Conservation (phyloP, 2,113 vertebrate genomes). For the Alexandromys fortis region DNA sequence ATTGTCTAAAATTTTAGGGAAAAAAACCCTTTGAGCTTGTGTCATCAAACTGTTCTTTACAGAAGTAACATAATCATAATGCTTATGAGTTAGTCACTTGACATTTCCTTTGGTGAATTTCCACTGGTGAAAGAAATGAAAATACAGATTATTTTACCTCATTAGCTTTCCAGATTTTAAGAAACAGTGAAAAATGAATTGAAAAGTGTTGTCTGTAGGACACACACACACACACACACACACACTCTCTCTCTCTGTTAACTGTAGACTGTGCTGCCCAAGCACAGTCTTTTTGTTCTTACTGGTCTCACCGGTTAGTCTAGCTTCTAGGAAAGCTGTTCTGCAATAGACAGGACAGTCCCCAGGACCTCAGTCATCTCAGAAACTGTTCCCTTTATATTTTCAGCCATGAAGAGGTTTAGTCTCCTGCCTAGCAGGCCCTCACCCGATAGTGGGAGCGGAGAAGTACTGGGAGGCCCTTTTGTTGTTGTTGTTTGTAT, state of each 20-base stretch:
- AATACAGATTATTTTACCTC: not conserved
- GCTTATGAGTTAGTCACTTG: slow-evolving; percentile 34
- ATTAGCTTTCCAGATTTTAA: slow-evolving; percentile 45
- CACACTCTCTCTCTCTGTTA: not conserved
- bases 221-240: no score
- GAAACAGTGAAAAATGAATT: slow-evolving; percentile 12
- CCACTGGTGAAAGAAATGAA: slow-evolving; percentile 34
- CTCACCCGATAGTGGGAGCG: not conserved
- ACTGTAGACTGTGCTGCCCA: not conserved
- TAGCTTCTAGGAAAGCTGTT: not conserved
- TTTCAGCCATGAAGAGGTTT: slow-evolving; percentile 2
- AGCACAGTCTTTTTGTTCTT: not conserved
- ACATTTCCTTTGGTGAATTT: not conserved
- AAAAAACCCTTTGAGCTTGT: not conserved
- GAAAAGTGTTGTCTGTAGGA: not conserved
- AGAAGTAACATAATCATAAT: slow-evolving; percentile 11
- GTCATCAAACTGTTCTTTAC: slow-evolving; percentile 28
- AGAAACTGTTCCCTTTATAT: not conserved
- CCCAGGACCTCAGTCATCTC: not conserved
- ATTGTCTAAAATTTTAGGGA: slow-evolving; percentile 31
- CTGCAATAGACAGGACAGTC: not conserved
- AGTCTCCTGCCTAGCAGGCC: slow-evolving; percentile 11
- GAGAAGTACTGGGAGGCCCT: not conserved
- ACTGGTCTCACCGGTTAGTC: not conserved
- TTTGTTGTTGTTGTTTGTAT: slow-evolving; percentile 28